These are phyloP conservation scores for Lithophane leautieri DNA, from an alignment of 2,888 invertebrate species.

Conservation along the genomic window DNA sequence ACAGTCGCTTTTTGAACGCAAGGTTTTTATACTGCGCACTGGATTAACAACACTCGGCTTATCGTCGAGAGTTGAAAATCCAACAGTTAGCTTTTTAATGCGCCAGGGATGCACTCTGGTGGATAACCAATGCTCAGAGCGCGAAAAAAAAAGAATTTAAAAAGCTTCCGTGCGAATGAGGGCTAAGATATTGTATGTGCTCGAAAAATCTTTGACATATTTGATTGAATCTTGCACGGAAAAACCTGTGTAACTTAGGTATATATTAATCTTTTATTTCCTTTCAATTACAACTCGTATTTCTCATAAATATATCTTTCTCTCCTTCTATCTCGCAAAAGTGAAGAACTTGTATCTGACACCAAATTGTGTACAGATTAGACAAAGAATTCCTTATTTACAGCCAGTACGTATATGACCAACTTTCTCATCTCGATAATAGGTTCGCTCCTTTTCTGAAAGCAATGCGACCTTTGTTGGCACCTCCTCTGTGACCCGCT, in stretches of 20 bases:
- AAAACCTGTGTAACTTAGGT: no score
- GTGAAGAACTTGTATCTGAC: slow-evolving; percentile 2
- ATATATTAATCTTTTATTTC: background rate
- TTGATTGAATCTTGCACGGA: background rate
- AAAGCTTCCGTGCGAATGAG: background rate
- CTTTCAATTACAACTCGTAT: background rate
- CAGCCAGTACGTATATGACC: slow-evolving; percentile 14
- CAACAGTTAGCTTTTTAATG: background rate
- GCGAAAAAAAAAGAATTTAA: no score
- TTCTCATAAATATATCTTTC: no score
- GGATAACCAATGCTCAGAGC: background rate
- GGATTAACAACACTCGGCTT: background rate
- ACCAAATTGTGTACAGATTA: slow-evolving; percentile 3
- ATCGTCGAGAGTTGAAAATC: background rate
- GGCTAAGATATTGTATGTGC: background rate
- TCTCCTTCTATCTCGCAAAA: background rate
- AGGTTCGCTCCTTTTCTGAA: slow-evolving; percentile 37
- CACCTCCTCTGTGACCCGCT: slow-evolving; percentile 48
- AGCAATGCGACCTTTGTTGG: slow-evolving; percentile 48
- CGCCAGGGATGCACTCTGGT: background rate
- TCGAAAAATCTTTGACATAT: background rate
- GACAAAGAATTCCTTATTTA: slow-evolving; percentile 37
- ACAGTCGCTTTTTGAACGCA: background rate
- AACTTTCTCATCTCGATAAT: slow-evolving; percentile 41
- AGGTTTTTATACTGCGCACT: background rate